Conservation (phyloP, 1,140 invertebrate species). For the Cataglyphis hispanica region DNA sequence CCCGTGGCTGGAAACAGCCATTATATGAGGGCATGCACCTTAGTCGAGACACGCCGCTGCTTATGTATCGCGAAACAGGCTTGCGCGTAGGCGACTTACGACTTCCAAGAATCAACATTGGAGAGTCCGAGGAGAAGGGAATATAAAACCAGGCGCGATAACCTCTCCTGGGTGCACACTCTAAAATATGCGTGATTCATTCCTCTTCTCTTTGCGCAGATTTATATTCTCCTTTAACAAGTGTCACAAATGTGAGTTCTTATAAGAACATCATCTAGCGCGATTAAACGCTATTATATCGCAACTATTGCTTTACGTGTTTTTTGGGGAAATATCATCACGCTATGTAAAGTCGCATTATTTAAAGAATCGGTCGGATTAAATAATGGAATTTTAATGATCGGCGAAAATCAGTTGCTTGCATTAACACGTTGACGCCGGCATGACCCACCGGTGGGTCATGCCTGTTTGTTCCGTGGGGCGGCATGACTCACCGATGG, state of each 20-base stretch:
- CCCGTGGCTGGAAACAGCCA: background rate
- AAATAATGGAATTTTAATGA: background rate
- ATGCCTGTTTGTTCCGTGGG: no score
- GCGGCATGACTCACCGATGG: no score
- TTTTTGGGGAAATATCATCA: background rate
- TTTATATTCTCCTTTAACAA: conserved; percentile 16
- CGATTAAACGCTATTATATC: background rate
- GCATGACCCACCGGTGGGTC: no score
- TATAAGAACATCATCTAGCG: background rate
- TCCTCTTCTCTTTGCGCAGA: background rate
- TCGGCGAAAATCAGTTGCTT: background rate
- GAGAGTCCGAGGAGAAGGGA: conserved; percentile 26
- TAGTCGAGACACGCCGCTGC: background rate
- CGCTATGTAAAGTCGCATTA: background rate
- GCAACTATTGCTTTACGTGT: background rate
- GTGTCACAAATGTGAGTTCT: background rate
- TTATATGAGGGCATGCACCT: conserved; percentile 13
- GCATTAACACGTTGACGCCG: no score
- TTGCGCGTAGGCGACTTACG: conserved; percentile 20
- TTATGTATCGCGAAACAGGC: conserved; percentile 31
- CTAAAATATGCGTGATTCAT: conserved; percentile 5
- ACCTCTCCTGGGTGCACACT: conserved; percentile 10
- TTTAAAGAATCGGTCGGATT: background rate
- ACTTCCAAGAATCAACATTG: conserved; percentile 47
- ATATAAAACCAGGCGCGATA: conserved; percentile 53